Conservation (phyloP, 2,113 vertebrate species). For the Phalacrocorax pelagicus region DNA sequence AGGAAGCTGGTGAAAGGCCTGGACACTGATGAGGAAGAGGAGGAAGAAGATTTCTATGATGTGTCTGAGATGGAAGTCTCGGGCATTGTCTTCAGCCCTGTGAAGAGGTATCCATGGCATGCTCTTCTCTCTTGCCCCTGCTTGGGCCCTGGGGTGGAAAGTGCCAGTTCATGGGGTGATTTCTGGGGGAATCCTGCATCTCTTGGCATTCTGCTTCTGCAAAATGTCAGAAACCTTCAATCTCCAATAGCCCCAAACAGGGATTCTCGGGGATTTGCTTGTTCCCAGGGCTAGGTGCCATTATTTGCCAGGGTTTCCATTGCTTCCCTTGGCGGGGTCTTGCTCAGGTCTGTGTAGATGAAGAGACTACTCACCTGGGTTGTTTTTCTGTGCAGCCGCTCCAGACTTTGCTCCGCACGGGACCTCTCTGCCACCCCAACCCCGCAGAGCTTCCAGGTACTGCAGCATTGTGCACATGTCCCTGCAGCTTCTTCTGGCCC, state of each 20-base stretch:
- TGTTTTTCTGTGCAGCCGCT: constrained; percentile 73
- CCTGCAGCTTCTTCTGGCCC: background rate
- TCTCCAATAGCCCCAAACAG: background rate
- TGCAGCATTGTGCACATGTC: accelerated
- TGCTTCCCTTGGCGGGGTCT: background rate
- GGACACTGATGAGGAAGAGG: constrained; percentile 79
- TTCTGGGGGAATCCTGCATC: background rate
- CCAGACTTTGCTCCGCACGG: constrained; percentile 62
- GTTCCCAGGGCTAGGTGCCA: background rate
- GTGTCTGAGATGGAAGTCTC: constrained; percentile 79
- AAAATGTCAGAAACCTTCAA: background rate
- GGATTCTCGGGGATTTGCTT: background rate
- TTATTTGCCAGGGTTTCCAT: background rate
- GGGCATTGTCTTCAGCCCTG: constrained; percentile 80
- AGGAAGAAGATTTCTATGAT: constrained; percentile 78
- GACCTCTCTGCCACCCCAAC: constrained; percentile 71
- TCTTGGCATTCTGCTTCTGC: background rate
- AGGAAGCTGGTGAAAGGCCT: constrained; percentile 76
- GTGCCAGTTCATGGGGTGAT: background rate
- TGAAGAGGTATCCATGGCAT: constrained; percentile 79
- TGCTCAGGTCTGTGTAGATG: background rate
- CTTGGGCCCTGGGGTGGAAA: background rate
- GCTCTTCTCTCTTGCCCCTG: background rate
- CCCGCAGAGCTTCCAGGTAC: constrained; percentile 87
- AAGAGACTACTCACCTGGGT: background rate